Evolutionary conservation across 2,888 invertebrate species (phyloP), one percentile per base, ranked within the genome.

Genomic region (Drosophila nr. perissopoda): DNA sequence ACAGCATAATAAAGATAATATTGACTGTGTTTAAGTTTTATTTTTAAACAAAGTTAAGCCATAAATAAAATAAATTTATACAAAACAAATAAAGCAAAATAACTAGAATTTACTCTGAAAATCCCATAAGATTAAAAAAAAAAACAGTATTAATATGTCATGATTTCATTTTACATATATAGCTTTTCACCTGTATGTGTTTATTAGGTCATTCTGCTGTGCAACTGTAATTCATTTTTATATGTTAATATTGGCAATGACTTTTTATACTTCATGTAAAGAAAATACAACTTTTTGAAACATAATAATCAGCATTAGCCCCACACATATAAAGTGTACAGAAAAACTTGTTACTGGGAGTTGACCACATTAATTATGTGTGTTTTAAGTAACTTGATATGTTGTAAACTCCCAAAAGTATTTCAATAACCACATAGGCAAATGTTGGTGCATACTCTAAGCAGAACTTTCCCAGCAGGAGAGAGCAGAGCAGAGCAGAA

Each of bases 21-120:
- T 51, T 70, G 56, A 61, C 29, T 65, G 61, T 67, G 67, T 74
- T 84, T 87, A 70, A 70, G 74, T 79, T 74, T 62, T 52, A 11
- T 34, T 18, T 18, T 7, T 16, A 7, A 16, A 4, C 45, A 16
- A 25, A 45, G 16, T 16, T 16, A 45, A 16, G 4, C 4, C 25
- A 45, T 45, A 45, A 16, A 25, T 25, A 45, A 40, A 31, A 34
- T 13, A 0, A 11, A 56, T 36, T 18, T 27, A 16, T 45, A 4
- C 16, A 25, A 8, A 45, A 25, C 25, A 25, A 16, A 16, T 1
- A 8, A 16, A 45, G 16, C 8, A 45, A 25, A 45, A 25, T 45
- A 7, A 45, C 1, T 45, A 2, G 4, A 45, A 45, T 25, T 16
- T 25, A 2, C 8, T 16, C 4, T 45, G 4, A 45, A 25, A 25